Evolutionary conservation across 2,888 invertebrate genomes (phyloP).

Genomic region (Operophtera brumata): DNA sequence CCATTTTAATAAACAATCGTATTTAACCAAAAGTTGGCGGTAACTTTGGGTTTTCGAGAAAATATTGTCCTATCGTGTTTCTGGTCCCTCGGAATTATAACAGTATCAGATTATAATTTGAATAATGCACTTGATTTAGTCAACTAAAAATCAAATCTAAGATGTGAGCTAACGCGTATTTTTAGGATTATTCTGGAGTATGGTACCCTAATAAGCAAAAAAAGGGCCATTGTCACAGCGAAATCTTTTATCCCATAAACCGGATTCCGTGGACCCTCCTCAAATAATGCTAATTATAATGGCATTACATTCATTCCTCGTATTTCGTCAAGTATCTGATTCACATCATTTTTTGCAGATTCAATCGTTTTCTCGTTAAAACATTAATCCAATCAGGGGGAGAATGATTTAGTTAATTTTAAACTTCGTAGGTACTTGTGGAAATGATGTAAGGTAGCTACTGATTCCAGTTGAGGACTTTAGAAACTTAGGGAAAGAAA

Average conservation of each 20-base stretch:
- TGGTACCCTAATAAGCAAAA: slow-evolving; percentile 44
- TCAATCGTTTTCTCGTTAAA: slow-evolving; percentile 63
- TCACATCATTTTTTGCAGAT: slow-evolving; percentile 60
- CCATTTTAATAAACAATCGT: no score
- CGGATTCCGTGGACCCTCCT: slow-evolving; percentile 73
- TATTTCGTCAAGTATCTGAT: slow-evolving; percentile 73
- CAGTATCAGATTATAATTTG: no score
- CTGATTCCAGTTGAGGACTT: no score
- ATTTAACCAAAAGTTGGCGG: no score
- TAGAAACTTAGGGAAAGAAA: no score
- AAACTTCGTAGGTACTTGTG: slow-evolving; percentile 46
- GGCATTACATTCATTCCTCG: slow-evolving; percentile 77
- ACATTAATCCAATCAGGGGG: slow-evolving; percentile 60
- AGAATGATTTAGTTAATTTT: slow-evolving; percentile 44
- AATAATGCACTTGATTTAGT: no score
- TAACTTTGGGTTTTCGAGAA: no score
- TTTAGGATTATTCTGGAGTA: neutral
- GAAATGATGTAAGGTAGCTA: slow-evolving; percentile 36
- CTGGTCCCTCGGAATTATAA: no score
- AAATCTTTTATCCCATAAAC: slow-evolving; percentile 76
- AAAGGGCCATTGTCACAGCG: slow-evolving; percentile 66
- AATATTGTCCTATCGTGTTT: no score
- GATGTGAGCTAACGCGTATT: neutral
- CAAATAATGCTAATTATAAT: slow-evolving; percentile 80
- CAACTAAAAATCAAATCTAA: no score